A percentile compares a stretch with the other conserved stretches of the same genome.
These are phyloP conservation scores for Copidosoma aretas DNA, from an alignment of 2,888 invertebrate species.

Conservation along the genomic window DNA sequence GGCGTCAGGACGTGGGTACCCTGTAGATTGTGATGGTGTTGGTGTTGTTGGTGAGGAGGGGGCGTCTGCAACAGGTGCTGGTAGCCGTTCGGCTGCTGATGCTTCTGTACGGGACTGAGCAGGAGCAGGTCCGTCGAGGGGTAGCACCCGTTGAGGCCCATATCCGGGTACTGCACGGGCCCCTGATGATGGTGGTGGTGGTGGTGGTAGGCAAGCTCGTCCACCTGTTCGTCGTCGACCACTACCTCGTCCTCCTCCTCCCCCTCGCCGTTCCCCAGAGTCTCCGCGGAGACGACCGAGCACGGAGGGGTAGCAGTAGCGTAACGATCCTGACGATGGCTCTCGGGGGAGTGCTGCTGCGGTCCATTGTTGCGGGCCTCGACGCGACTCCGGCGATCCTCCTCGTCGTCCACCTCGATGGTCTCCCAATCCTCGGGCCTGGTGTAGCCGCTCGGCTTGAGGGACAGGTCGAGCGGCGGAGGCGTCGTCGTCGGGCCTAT, in stretches of 20 bases:
- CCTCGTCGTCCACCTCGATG: conserved; percentile 53
- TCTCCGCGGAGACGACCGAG: too few species aligned
- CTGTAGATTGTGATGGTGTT: conserved; percentile 5
- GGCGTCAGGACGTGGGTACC: conserved; percentile 70
- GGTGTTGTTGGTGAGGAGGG: conserved; percentile 16
- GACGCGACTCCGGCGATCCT: conserved; percentile 47
- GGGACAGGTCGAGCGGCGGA: conserved; percentile 76
- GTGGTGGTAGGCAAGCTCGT: too few species aligned
- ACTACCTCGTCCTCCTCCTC: too few species aligned
- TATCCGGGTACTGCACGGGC: conserved; percentile 42
- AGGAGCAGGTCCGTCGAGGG: conserved; percentile 19
- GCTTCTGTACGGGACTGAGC: conserved; percentile 33
- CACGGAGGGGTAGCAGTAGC: too few species aligned
- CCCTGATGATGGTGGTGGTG: conserved; percentile 48
- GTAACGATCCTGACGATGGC: too few species aligned
- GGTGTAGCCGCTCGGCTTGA: conserved; percentile 64
- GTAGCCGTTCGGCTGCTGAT: neutral
- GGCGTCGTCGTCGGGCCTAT: conserved; percentile 55
- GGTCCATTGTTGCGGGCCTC: conserved; percentile 32
- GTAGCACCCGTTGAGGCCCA: neutral
- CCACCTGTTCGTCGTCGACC: too few species aligned
- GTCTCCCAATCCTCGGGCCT: conserved; percentile 47
- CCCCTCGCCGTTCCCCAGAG: too few species aligned
- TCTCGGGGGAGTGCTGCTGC: conserved; percentile 25
- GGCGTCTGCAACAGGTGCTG: conserved; percentile 23